Conservation (phyloP, 1,140 invertebrate genomes). For the Musca vetustissima region DNA sequence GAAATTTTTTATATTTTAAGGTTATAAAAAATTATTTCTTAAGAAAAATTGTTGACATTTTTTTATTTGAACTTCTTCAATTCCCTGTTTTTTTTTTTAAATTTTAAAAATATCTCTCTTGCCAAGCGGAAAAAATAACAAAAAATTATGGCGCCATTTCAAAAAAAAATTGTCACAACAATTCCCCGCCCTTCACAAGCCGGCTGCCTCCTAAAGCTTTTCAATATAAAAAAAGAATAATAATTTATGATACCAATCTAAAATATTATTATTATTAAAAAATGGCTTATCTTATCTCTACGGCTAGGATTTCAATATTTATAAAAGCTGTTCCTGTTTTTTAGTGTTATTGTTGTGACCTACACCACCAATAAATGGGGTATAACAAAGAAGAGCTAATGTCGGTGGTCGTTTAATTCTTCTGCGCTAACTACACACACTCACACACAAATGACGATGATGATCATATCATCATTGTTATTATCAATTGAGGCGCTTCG, state of each 20-base stretch:
- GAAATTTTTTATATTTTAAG: no score
- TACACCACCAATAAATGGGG: conserved; percentile 18
- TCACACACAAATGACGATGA: background rate
- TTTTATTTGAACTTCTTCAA: no score
- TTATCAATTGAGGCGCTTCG: background rate
- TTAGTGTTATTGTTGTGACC: conserved; percentile 3
- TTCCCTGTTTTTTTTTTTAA: no score
- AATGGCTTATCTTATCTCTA: background rate
- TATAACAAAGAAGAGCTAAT: background rate
- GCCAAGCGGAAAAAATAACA: no score
- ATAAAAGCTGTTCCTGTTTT: no score
- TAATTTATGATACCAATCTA: background rate
- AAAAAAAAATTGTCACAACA: background rate
- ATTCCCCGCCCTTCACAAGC: background rate
- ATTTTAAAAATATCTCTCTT: no score
- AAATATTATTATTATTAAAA: no score
- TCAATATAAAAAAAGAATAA: background rate
- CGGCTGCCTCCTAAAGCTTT: background rate
- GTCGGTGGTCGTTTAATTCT: no score
- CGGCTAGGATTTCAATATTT: no score
- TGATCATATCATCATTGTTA: no score
- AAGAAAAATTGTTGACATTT: no score
- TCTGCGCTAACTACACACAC: background rate
- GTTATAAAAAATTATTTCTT: no score
- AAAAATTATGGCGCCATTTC: conserved; percentile 15